Percentiles rank a stretch among this genome's conserved stretches.
Evolutionary conservation across 2,113 vertebrate genomes (phyloP).

Genomic region (Potamarius usumacintae): DNA sequence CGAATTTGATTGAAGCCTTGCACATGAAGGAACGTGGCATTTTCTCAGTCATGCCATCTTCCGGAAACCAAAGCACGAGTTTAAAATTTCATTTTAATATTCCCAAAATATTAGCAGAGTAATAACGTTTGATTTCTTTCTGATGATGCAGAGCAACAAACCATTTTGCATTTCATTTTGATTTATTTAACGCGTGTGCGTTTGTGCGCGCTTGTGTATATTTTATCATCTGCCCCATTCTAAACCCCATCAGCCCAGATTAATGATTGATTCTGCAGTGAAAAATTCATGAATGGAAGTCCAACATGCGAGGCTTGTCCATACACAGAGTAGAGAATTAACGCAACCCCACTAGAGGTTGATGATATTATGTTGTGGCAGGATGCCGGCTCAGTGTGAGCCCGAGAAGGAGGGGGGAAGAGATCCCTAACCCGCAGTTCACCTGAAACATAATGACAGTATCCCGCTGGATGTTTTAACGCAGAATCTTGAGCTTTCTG

Average conservation of each 20-base stretch:
- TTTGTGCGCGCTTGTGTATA: background rate
- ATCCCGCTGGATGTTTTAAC: conserved; percentile 70
- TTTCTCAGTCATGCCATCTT: conserved; percentile 37
- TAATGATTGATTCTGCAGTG: conserved; percentile 16
- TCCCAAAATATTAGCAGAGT: background rate
- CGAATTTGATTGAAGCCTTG: conserved; percentile 74
- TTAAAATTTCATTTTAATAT: background rate
- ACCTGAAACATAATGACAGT: conserved; percentile 69
- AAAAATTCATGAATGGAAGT: conserved; percentile 25
- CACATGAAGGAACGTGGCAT: conserved; percentile 68
- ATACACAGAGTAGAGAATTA: conserved; percentile 8
- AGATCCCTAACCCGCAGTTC: conserved; percentile 60
- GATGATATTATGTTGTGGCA: conserved; percentile 23
- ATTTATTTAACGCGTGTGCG: background rate
- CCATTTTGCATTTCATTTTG: background rate
- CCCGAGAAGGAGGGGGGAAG: conserved; percentile 26
- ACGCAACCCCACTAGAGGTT: background rate
- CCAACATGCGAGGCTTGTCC: background rate
- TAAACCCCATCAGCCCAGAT: conserved; percentile 19
- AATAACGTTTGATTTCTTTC: background rate
- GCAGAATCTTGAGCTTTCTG: conserved; percentile 62
- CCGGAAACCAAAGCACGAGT: background rate
- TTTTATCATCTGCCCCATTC: background rate
- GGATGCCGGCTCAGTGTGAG: conserved; percentile 24
- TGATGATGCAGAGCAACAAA: background rate